Conservation (phyloP, 2,113 vertebrate species). For the Eublepharis macularius region DNA sequence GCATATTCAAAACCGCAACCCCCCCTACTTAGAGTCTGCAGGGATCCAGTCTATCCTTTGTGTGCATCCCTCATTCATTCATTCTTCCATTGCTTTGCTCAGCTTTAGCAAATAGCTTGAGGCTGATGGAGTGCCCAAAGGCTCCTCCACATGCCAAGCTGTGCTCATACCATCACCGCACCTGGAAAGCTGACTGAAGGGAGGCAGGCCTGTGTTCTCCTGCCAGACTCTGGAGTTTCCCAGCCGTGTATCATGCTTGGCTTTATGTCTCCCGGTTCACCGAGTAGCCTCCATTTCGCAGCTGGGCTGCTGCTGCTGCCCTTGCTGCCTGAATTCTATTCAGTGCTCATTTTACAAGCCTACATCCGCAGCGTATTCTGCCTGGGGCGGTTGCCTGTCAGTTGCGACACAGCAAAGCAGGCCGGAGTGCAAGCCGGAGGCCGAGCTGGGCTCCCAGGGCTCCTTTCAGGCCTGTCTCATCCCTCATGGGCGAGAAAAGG, state of each 20-base stretch:
- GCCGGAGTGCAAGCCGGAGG: neutral
- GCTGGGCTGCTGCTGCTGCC: too few species aligned
- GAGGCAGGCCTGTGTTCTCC: neutral
- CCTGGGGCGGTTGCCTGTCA: neutral
- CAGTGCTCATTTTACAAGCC: neutral
- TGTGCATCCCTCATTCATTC: too few species aligned
- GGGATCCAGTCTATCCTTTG: too few species aligned
- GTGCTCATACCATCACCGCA: neutral
- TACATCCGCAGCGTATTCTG: too few species aligned
- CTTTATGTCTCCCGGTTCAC: neutral
- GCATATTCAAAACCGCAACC: too few species aligned
- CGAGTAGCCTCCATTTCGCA: neutral
- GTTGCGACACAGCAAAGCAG: too few species aligned
- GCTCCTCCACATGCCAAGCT: too few species aligned
- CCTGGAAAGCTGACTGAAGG: neutral
- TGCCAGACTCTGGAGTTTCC: neutral
- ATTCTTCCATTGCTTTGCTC: too few species aligned
- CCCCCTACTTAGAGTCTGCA: too few species aligned
- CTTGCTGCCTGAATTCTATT: neutral
- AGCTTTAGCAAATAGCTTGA: too few species aligned
- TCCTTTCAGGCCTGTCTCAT: neutral
- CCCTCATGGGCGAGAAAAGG: neutral
- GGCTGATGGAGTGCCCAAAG: too few species aligned
- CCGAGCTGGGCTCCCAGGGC: too few species aligned
- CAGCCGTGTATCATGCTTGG: neutral